Evolutionary conservation across 2,113 vertebrate species (phyloP).

Genomic region (Cephalopterus ornatus): DNA sequence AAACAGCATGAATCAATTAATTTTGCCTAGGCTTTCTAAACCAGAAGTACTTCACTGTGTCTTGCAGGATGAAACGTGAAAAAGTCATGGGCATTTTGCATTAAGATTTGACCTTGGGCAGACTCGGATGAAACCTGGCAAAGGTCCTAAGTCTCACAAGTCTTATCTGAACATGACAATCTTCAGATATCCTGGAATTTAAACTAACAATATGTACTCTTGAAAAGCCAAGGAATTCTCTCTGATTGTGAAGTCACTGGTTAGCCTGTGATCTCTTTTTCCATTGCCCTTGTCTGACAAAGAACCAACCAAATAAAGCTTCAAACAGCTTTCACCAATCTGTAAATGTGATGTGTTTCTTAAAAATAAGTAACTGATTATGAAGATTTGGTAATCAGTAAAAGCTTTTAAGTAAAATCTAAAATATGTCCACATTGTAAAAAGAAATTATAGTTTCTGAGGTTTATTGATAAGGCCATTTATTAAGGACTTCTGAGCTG

Average conservation of each 20-base stretch:
- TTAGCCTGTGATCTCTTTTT: neutral
- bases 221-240: conserved; percentile 2
- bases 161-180: neutral
- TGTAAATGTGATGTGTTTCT: conserved; percentile 49
- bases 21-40: neutral
- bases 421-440: conserved; percentile 54
- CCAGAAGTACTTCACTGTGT: neutral
- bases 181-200: neutral
- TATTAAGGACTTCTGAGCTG: conserved; percentile 57
- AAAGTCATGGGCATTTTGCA: neutral
- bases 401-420: conserved; percentile 67
- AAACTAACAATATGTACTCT: neutral
- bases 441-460: conserved; percentile 57
- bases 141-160: neutral
- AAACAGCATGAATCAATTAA: neutral
- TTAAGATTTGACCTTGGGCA: neutral
- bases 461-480: conserved; percentile 60
- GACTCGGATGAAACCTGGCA: neutral
- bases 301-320: neutral
- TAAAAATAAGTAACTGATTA: conserved; percentile 24
- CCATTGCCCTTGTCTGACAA: neutral
- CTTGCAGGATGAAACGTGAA: neutral
- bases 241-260: neutral
- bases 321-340: conserved; percentile 21
- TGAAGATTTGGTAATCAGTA: conserved; percentile 11